Conservation (phyloP, 2,797 vertebrate genomes). For the Prionace glauca region DNA sequence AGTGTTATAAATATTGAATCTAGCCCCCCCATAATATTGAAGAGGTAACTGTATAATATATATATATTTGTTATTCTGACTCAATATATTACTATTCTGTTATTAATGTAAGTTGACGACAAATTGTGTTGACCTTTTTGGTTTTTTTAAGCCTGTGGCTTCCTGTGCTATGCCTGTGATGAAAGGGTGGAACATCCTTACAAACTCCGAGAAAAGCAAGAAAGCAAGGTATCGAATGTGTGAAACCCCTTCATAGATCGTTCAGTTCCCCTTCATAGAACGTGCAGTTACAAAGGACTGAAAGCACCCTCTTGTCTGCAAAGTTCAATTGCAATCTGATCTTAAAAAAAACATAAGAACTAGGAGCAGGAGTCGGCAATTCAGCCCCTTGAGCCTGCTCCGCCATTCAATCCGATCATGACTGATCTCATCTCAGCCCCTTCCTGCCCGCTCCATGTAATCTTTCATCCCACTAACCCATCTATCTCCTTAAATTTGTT, state of each 20-base stretch:
- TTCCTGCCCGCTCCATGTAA: no score
- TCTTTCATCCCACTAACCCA: no score
- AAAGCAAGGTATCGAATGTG: slow-evolving; percentile 79
- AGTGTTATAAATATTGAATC: background rate
- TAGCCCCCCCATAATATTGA: background rate
- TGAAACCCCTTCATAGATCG: background rate
- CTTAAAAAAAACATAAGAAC: no score
- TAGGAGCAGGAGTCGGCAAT: no score
- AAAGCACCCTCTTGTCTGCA: background rate
- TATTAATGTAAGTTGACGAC: background rate
- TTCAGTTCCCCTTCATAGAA: no score
- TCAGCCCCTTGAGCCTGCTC: no score
- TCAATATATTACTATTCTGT: background rate
- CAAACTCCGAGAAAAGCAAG: slow-evolving; percentile 89
- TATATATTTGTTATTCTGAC: background rate
- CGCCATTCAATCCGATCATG: no score
- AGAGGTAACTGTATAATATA: background rate
- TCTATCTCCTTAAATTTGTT: no score
- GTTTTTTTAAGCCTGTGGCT: slow-evolving; percentile 76
- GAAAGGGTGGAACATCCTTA: slow-evolving; percentile 99
- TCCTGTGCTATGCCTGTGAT: slow-evolving; percentile 98
- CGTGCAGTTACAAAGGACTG: background rate
- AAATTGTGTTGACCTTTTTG: background rate
- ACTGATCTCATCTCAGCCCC: no score
- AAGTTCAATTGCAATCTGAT: no score